Conservation (phyloP, 2,888 invertebrate genomes). For the Hedya salicella region DNA sequence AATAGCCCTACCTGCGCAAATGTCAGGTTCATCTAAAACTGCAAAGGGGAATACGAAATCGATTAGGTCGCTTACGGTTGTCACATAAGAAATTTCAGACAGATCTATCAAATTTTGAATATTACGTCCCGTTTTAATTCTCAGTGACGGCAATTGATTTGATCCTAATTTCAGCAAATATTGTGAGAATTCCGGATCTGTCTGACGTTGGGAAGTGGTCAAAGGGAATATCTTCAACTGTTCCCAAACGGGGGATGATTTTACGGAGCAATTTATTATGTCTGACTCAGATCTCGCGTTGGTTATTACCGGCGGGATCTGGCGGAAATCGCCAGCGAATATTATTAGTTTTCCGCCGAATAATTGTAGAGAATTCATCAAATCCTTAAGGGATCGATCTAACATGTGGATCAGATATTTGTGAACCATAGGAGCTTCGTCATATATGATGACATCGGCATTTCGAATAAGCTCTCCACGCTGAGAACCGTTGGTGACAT, state of each 20-base stretch:
- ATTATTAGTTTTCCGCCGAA: conserved; percentile 45
- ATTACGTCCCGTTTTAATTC: background rate
- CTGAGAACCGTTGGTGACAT: background rate
- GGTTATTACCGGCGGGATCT: conserved; percentile 42
- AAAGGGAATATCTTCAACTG: conserved; percentile 2
- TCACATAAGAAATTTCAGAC: background rate
- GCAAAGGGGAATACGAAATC: conserved; percentile 9
- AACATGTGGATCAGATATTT: conserved; percentile 36
- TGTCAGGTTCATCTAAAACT: conserved; percentile 1
- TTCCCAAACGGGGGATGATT: conserved; percentile 4
- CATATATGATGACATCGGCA: conserved; percentile 28
- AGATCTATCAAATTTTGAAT: conserved; percentile 18
- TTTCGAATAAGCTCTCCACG: conserved; percentile 25
- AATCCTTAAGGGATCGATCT: conserved; percentile 29
- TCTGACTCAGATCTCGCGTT: conserved; percentile 10
- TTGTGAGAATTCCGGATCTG: background rate
- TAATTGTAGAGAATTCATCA: conserved; percentile 32
- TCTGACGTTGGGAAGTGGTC: conserved; percentile 6
- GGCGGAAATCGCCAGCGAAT: conserved; percentile 45
- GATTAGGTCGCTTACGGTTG: background rate
- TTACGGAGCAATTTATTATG: conserved; percentile 2
- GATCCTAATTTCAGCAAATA: conserved; percentile 12
- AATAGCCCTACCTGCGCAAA: conserved; percentile 5
- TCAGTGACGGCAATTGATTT: background rate
- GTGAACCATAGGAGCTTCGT: conserved; percentile 40